phyloP scores from a whole-genome alignment of 2,113 vertebrate species.

The Glaucidium brasilianum region DNA sequence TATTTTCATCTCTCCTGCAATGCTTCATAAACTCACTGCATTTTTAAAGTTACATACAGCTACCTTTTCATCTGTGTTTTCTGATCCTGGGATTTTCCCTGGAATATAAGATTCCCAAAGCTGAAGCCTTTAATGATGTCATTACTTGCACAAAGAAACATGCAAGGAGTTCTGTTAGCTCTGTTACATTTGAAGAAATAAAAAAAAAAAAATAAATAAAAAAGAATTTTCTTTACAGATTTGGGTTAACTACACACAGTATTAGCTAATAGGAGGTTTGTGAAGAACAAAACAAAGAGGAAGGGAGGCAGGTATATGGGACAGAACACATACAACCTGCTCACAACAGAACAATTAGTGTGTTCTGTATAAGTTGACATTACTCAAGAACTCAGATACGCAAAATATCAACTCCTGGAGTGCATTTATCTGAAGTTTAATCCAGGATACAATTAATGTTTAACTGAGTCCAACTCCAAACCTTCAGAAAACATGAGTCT shows the following conservation, averaged over 20 bases:
- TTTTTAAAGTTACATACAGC: not conserved
- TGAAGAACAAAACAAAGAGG: not conserved
- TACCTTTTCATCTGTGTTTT: not conserved
- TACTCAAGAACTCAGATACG: not conserved
- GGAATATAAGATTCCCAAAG: not conserved
- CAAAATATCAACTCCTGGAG: not conserved
- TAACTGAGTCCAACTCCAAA: not conserved
- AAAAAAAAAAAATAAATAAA: not conserved
- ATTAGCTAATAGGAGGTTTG: not conserved
- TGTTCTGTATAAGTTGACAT: not conserved
- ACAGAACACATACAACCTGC: not conserved
- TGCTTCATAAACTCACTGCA: not conserved
- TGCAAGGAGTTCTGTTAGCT: not conserved
- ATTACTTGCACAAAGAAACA: not conserved
- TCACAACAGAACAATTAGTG: not conserved
- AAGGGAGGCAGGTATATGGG: not conserved
- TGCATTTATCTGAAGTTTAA: not conserved
- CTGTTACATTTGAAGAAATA: not conserved
- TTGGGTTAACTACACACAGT: not conserved
- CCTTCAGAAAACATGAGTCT: not conserved
- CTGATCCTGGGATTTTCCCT: not conserved
- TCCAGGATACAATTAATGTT: not conserved
- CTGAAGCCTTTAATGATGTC: not conserved
- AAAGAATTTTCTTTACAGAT: not conserved
- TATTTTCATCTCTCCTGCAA: slow-evolving; percentile 30